Base-by-base conservation (phyloP, 92 coral and sea anemone genomes). In the Porites rus region DNA sequence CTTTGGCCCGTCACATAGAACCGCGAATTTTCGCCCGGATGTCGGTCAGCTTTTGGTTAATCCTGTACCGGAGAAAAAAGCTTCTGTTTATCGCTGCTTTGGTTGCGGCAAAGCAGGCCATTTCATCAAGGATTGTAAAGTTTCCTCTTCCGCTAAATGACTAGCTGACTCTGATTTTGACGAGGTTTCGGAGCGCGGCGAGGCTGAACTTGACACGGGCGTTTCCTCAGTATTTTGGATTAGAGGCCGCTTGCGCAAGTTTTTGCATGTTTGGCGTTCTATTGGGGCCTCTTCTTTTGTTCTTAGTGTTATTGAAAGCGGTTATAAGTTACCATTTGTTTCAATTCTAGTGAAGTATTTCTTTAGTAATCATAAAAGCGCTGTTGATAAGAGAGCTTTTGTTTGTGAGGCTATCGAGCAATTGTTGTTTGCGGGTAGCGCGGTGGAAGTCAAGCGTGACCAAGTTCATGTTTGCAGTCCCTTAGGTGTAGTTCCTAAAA, bases 21-120 rank as follows among this genome's bases (percentile, higher is more conserved):
- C 21, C 63, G 81, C 79, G 77, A 86, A 87, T 61, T 87, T 80
- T 51, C 78, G 70, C 56, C 86, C 62, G 13, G 74, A 75, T 56
- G 77, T 65, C 85, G 69, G 86, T 61, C 79, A 81, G 72, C 82
- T 79, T 56, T 71, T 82, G 86, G 81, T 79, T 75, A 80, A 87
- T 54, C 86, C 90, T 43, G 77, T 22, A 24, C 85, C 90, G 9
- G 85, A 86, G 64, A 86, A 86, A 63, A 86, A 86, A 86, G 77
- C 85, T 61, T 19, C 78, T 70, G 76, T 72, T 86, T 79, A 59
- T 51, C 85, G 90, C 25, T 78, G 90, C 16, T 86, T 86, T 61
- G 90, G 90, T 70, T 86, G 90, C 20, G 88, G 88, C 21, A 84
- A 77, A 68, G 90, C 90, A 56, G 85, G 90, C n/a, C 85, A 86